A percentile compares a stretch with the other conserved stretches of the same genome.
These are phyloP conservation scores for Mizuhopecten yessoensis DNA, from an alignment of 1,140 invertebrate species.

Conservation along the genomic window DNA sequence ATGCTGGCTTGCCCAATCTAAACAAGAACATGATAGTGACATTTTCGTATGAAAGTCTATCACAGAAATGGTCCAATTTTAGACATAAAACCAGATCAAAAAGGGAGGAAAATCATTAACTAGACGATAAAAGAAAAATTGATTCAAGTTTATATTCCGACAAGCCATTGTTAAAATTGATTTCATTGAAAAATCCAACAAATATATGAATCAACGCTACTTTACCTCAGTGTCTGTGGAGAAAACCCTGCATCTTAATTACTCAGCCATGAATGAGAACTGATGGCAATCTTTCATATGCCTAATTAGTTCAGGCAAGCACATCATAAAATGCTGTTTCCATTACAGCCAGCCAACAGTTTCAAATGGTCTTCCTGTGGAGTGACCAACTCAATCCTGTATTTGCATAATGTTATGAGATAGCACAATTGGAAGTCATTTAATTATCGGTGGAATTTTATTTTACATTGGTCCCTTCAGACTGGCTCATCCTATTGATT, in stretches of 20 bases:
- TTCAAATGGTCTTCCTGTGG: conserved; percentile 32
- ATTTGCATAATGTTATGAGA: conserved; percentile 39
- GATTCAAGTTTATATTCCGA: conserved; percentile 34
- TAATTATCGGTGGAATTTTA: conserved; percentile 39
- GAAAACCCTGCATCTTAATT: conserved; percentile 27
- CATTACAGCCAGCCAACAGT: conserved; percentile 37
- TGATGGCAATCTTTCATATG: conserved; percentile 29
- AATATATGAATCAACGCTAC: conserved; percentile 39
- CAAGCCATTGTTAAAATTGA: conserved; percentile 39
- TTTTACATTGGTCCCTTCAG: conserved; percentile 33
- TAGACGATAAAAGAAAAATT: conserved; percentile 35
- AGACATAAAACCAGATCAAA: conserved; percentile 28
- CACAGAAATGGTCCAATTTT: conserved; percentile 34
- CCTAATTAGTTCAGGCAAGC: conserved; percentile 32
- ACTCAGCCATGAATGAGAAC: conserved; percentile 24
- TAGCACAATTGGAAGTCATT: conserved; percentile 38
- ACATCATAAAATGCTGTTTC: conserved; percentile 28
- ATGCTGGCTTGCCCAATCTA: neutral
- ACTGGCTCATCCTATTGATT: conserved; percentile 15
- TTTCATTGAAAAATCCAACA: conserved; percentile 35
- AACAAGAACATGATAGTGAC: conserved; percentile 3
- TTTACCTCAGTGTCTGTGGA: neutral
- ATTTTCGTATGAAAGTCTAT: conserved; percentile 10
- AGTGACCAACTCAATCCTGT: conserved; percentile 10
- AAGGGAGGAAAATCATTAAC: conserved; percentile 34